Conservation (phyloP, 2,888 invertebrate species). For the Drosophila prostipennis region DNA sequence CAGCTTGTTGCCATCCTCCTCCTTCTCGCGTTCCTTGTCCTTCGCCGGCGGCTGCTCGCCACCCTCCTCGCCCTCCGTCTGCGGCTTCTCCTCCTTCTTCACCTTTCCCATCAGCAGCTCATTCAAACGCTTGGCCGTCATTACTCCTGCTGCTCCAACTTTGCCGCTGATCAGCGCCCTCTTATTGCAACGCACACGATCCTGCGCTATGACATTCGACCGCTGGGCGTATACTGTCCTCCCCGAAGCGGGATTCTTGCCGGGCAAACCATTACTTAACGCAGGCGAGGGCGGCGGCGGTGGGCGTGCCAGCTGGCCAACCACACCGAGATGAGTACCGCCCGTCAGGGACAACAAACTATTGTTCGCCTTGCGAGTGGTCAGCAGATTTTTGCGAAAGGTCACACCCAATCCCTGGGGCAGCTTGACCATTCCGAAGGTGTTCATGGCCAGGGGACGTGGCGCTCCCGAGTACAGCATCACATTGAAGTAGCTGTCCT, state of each 20-base stretch:
- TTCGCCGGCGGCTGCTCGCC: slow-evolving; percentile 16
- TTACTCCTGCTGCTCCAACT: slow-evolving; percentile 26
- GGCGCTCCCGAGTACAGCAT: slow-evolving; percentile 75
- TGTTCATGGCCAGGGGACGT: slow-evolving; percentile 77
- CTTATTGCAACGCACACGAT: slow-evolving; percentile 74
- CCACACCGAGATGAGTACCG: slow-evolving; percentile 69
- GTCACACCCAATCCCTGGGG: slow-evolving; percentile 75
- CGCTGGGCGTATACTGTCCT: slow-evolving; percentile 77
- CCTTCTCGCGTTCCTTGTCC: slow-evolving; percentile 40
- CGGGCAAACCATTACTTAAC: slow-evolving; percentile 33
- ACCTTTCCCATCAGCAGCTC: slow-evolving; percentile 69
- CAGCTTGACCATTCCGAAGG: slow-evolving; percentile 78
- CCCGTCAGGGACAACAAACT: slow-evolving; percentile 71
- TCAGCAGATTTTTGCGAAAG: slow-evolving; percentile 79
- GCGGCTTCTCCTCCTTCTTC: slow-evolving; percentile 38
- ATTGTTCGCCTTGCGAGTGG: slow-evolving; percentile 81
- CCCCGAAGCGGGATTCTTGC: slow-evolving; percentile 52
- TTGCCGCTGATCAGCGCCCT: slow-evolving; percentile 62
- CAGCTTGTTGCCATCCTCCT: slow-evolving; percentile 55
- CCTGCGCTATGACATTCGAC: slow-evolving; percentile 61
- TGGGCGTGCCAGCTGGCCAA: slow-evolving; percentile 63
- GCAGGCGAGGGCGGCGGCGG: slow-evolving; percentile 58
- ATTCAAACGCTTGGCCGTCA: slow-evolving; percentile 74
- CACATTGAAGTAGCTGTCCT: slow-evolving; percentile 76
- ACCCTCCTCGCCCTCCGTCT: slow-evolving; percentile 16